Conservation (phyloP, 2,797 vertebrate species). For the Trachops cirrhosus region DNA sequence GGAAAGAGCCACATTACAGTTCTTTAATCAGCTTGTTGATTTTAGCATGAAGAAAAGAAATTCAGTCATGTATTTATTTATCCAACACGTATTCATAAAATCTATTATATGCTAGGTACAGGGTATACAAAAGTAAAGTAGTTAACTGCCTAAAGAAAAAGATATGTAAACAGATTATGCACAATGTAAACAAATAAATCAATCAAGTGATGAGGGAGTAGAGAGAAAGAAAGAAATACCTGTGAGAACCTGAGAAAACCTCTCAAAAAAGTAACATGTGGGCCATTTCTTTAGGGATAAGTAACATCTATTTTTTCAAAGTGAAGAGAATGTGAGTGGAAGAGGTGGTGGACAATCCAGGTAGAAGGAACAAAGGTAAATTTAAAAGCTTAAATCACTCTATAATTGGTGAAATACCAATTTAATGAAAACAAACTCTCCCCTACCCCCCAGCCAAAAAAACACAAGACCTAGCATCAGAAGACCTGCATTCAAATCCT, state of each 20-base stretch:
- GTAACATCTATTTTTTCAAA: not conserved
- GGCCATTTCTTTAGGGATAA: not conserved
- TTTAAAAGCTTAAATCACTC: not conserved
- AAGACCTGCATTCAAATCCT: not conserved
- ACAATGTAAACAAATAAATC: not conserved
- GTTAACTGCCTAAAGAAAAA: not conserved
- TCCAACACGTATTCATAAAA: not conserved
- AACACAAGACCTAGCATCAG: not conserved
- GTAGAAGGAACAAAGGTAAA: not conserved
- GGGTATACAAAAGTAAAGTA: not conserved
- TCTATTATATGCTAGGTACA: not conserved
- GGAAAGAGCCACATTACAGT: not conserved
- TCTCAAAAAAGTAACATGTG: not conserved
- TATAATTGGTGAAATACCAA: not conserved
- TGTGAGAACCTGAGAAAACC: not conserved
- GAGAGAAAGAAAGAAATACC: not conserved
- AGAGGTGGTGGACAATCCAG: not conserved
- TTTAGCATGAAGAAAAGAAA: slow-evolving; percentile 2
- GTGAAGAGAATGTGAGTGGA: not conserved
- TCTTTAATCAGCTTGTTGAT: not conserved
- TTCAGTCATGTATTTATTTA: not conserved
- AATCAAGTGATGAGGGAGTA: not conserved
- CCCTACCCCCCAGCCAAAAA: not conserved
- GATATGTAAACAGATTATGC: not conserved
- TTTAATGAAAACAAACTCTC: not conserved